phyloP scores from a whole-genome alignment of 2,797 vertebrate genomes.

The Microctenopoma steveboyesi region DNA sequence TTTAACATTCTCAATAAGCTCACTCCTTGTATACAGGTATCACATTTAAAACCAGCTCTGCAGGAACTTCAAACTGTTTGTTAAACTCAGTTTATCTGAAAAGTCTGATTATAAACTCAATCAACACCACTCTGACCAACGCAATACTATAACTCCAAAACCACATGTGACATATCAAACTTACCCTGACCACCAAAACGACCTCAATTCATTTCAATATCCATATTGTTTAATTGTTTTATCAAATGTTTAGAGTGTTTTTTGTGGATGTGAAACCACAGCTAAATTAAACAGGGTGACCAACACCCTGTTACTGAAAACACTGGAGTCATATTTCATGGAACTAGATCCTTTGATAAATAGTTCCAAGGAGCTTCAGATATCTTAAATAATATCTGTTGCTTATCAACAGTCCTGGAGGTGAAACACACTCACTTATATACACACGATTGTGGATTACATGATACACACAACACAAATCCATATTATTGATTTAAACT shows the following conservation, averaged over 20 bases:
- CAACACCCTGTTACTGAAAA: not conserved
- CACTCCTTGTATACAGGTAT: too few species aligned
- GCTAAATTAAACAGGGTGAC: not conserved
- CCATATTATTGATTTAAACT: constrained; percentile 73
- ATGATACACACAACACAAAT: constrained; percentile 63
- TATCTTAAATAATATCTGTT: constrained; percentile 28
- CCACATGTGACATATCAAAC: not conserved
- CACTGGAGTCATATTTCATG: constrained; percentile 22
- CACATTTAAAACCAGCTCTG: too few species aligned
- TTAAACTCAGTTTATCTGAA: too few species aligned
- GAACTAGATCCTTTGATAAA: constrained; percentile 35
- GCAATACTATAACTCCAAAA: not conserved
- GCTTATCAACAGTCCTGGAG: constrained; percentile 48
- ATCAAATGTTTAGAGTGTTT: not conserved
- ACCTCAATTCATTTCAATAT: not conserved
- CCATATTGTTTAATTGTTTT: not conserved
- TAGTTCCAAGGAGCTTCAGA: constrained; percentile 21
- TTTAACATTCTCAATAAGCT: too few species aligned
- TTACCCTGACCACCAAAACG: not conserved
- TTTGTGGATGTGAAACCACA: not conserved
- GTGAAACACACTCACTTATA: constrained; percentile 42
- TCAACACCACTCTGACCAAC: not conserved
- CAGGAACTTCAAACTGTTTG: too few species aligned
- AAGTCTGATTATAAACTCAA: not conserved
- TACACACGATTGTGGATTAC: constrained; percentile 61